These are phyloP conservation scores for Chrysotoxum bicinctum DNA, from an alignment of 2,888 invertebrate genomes.

Conservation along the genomic window DNA sequence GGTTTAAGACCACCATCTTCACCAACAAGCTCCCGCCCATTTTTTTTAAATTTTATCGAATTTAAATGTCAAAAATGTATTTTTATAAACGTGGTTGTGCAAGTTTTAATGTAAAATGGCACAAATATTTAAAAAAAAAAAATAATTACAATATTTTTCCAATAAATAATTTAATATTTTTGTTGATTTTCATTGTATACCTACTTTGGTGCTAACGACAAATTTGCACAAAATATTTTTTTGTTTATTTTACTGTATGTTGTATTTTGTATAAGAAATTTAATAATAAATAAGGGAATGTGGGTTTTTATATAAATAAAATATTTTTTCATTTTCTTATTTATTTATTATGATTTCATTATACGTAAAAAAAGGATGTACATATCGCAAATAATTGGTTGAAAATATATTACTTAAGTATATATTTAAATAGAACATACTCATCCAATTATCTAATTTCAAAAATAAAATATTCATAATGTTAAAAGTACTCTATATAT, in stretches of 20 bases:
- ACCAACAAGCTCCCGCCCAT: neutral
- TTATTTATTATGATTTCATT: constrained; percentile 17
- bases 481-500: neutral
- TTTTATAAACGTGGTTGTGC: constrained; percentile 51
- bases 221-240: constrained; percentile 46
- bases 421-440: neutral
- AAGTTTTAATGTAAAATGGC: constrained; percentile 30
- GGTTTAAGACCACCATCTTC: constrained; percentile 74
- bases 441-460: neutral
- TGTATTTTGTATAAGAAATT: constrained; percentile 8
- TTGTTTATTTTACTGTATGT: neutral
- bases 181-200: neutral
- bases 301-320: neutral
- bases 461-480: constrained; percentile 19
- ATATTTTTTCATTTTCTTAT: neutral
- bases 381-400: constrained; percentile 50
- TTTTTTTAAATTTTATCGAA: neutral
- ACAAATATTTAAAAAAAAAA: constrained; percentile 21
- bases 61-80: constrained; percentile 5
- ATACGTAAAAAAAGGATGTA: constrained; percentile 36
- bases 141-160: constrained; percentile 13
- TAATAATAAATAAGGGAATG: neutral
- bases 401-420: constrained; percentile 30
- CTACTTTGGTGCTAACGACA: constrained; percentile 30
- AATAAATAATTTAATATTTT: neutral